phyloP scores from a whole-genome alignment of 2,113 vertebrate genomes.

The Chinchilla lanigera region DNA sequence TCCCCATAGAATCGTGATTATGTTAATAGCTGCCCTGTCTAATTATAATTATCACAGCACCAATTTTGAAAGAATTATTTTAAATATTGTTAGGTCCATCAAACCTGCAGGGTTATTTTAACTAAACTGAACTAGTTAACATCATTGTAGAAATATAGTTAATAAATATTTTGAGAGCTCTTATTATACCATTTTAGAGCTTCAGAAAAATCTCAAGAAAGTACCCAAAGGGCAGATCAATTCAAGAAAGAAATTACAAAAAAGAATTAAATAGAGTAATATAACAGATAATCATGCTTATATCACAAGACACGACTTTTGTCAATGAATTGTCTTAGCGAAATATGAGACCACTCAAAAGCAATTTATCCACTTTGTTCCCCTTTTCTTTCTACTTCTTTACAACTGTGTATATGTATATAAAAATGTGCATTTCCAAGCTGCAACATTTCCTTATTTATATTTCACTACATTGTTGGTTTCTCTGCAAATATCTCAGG shows the following conservation, averaged over 20 bases:
- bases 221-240: not conserved
- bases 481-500: not conserved
- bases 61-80: not conserved
- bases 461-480: not conserved
- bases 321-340: not conserved
- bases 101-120: not conserved
- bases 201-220: not conserved
- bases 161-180: not conserved
- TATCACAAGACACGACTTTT: not conserved
- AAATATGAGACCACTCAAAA: not conserved
- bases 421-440: not conserved
- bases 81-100: slow-evolving; percentile 1
- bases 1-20: slow-evolving; percentile 10
- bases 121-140: not conserved
- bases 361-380: not conserved
- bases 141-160: not conserved
- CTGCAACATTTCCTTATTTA: not conserved
- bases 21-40: not conserved
- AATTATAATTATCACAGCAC: slow-evolving; percentile 9
- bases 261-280: not conserved
- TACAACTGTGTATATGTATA: not conserved
- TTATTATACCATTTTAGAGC: slow-evolving; percentile 6
- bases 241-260: not conserved
- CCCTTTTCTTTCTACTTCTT: not conserved
- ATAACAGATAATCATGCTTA: not conserved